Conservation (phyloP, 2,797 vertebrate species). For the Sebastes nivosus region DNA sequence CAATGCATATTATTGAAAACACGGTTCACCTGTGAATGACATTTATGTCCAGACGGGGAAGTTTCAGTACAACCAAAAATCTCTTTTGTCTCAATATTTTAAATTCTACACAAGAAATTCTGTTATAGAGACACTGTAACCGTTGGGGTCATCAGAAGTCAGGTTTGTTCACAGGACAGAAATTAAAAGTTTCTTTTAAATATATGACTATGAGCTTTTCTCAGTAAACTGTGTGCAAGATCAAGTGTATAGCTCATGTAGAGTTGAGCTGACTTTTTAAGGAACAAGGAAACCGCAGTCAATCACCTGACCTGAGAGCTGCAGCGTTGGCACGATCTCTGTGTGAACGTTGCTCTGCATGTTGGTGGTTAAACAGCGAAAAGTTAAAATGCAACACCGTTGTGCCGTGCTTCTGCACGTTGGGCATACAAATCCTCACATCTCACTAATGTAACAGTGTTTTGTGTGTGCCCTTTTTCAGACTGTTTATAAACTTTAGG, state of each 20-base stretch:
- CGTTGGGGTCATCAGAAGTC: not conserved
- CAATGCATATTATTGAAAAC: not conserved
- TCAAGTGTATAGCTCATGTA: not conserved
- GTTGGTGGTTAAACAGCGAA: not conserved
- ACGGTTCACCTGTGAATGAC: not conserved
- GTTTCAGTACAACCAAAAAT: not conserved
- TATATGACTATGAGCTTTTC: not conserved
- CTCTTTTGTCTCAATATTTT: not conserved
- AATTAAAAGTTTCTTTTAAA: not conserved
- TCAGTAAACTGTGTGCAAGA: not conserved
- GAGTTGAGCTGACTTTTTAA: not conserved
- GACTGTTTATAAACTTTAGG: not conserved
- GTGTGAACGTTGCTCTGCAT: not conserved
- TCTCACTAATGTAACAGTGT: not conserved
- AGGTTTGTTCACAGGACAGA: not conserved
- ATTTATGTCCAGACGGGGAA: not conserved
- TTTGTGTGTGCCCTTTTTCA: not conserved
- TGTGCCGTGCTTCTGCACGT: not conserved
- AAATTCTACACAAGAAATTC: not conserved
- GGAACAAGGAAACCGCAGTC: conserved; percentile 35
- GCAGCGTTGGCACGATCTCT: not conserved
- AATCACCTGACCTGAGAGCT: not conserved
- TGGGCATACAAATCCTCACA: not conserved
- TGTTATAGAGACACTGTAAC: not conserved
- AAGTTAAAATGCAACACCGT: not conserved